These are phyloP conservation scores for Meloidogyne chitwoodi DNA, from an alignment of 1,140 invertebrate genomes.

Conservation along the genomic window DNA sequence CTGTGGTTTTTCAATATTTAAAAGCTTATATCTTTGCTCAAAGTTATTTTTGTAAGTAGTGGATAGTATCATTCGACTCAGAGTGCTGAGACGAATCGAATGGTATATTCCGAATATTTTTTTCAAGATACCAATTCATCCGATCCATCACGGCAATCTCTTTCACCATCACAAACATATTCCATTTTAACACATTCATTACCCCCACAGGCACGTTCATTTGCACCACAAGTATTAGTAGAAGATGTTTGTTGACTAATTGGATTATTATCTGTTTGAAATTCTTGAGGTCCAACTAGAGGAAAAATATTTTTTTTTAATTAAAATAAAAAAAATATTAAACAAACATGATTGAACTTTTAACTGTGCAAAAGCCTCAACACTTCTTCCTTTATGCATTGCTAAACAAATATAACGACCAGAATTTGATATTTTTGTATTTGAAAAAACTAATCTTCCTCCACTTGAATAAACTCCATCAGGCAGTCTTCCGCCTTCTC, in stretches of 20 bases:
- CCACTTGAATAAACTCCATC: slow-evolving; percentile 41
- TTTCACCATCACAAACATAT: slow-evolving; percentile 75
- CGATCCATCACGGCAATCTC: slow-evolving; percentile 69
- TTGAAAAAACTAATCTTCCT: slow-evolving; percentile 44
- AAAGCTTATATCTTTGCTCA: too few species aligned
- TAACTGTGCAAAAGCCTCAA: slow-evolving; percentile 52
- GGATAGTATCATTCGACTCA: too few species aligned
- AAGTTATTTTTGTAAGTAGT: too few species aligned
- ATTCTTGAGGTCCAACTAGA: slow-evolving; percentile 56
- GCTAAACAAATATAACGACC: slow-evolving; percentile 58
- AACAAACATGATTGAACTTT: slow-evolving; percentile 47
- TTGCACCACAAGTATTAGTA: slow-evolving; percentile 65
- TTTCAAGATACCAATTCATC: slow-evolving; percentile 65
- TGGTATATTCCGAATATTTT: too few species aligned
- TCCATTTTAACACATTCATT: slow-evolving; percentile 80
- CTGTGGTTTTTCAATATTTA: too few species aligned
- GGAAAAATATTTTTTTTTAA: not conserved
- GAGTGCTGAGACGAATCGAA: too few species aligned
- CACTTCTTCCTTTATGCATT: slow-evolving; percentile 49
- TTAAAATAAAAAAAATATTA: not conserved
- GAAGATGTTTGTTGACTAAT: not conserved
- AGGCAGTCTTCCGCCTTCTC: slow-evolving; percentile 55
- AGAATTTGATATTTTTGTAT: slow-evolving; percentile 19
- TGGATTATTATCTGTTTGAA: slow-evolving; percentile 33
- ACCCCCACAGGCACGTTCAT: slow-evolving; percentile 83